These are phyloP conservation scores for Anodontia alba DNA, from an alignment of 2,888 invertebrate species.

Conservation along the genomic window DNA sequence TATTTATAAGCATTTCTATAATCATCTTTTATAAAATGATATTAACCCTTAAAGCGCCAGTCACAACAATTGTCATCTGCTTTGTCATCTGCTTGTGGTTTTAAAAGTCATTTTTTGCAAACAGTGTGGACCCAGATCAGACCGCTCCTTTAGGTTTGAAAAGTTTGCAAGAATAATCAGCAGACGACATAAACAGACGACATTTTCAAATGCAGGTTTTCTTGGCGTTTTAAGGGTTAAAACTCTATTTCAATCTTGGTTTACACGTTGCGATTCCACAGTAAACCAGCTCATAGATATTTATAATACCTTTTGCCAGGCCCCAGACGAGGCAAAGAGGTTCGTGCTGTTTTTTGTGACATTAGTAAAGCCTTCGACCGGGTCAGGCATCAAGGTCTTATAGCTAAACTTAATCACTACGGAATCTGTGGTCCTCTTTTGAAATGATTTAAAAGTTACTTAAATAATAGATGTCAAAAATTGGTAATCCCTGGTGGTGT, in stretches of 20 bases:
- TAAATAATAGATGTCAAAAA: not conserved
- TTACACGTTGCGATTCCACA: slow-evolving; percentile 32
- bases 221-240: no score
- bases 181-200: no score
- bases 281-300: slow-evolving; percentile 29
- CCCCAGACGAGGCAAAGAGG: slow-evolving; percentile 37
- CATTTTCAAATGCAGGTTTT: no score
- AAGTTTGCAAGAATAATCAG: no score
- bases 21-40: no score
- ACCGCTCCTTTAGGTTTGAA: no score
- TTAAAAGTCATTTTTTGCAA: no score
- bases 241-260: slow-evolving; percentile 31
- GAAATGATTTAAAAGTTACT: not conserved
- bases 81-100: no score
- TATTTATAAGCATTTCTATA: no score
- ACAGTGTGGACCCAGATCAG: no score
- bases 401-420: not conserved
- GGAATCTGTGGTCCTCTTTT: not conserved
- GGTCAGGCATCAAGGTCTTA: slow-evolving; percentile 34
- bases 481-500: not conserved
- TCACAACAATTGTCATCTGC: no score
- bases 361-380: slow-evolving; percentile 49
- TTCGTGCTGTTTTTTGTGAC: slow-evolving; percentile 10
- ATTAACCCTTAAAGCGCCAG: no score
- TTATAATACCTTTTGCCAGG: slow-evolving; percentile 26